Percentiles rank a stretch among this genome's conserved stretches.
Evolutionary conservation across 2,888 invertebrate genomes (phyloP).

Genomic region (Nemotelus pantherinus): DNA sequence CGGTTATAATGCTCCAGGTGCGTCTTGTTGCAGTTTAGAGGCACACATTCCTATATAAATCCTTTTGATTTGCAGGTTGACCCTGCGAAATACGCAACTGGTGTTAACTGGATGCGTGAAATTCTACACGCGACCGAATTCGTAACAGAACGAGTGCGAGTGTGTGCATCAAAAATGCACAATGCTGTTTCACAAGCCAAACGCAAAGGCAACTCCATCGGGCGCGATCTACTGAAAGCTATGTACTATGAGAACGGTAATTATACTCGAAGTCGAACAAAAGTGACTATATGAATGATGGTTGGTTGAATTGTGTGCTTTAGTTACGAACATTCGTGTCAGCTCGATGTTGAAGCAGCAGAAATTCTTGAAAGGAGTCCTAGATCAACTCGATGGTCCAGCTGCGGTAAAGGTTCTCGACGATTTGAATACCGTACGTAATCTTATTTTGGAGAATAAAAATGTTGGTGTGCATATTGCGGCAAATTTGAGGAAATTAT

Average conservation of each 20-base stretch:
- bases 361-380: slow-evolving; percentile 75
- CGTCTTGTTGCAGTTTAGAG: neutral
- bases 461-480: slow-evolving; percentile 78
- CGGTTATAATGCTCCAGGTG: slow-evolving; percentile 71
- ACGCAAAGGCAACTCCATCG: slow-evolving; percentile 77
- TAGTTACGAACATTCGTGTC: slow-evolving; percentile 77
- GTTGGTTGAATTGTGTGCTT: neutral
- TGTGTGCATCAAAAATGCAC: slow-evolving; percentile 82
- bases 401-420: slow-evolving; percentile 66
- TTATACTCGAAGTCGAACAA: slow-evolving; percentile 11
- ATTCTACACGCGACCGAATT: slow-evolving; percentile 77
- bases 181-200: slow-evolving; percentile 83
- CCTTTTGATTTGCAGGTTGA: slow-evolving; percentile 67
- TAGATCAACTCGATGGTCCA: slow-evolving; percentile 70
- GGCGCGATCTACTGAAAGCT: slow-evolving; percentile 70
- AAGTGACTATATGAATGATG: too few species aligned
- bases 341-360: slow-evolving; percentile 80
- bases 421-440: slow-evolving; percentile 70
- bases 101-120: slow-evolving; percentile 81
- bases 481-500: slow-evolving; percentile 68
- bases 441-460: slow-evolving; percentile 69
- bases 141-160: slow-evolving; percentile 77
- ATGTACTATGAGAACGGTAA: slow-evolving; percentile 70
- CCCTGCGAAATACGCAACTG: slow-evolving; percentile 76
- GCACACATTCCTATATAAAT: neutral